Conservation (phyloP, 2,113 vertebrate genomes). For the Glareola pratincola region DNA sequence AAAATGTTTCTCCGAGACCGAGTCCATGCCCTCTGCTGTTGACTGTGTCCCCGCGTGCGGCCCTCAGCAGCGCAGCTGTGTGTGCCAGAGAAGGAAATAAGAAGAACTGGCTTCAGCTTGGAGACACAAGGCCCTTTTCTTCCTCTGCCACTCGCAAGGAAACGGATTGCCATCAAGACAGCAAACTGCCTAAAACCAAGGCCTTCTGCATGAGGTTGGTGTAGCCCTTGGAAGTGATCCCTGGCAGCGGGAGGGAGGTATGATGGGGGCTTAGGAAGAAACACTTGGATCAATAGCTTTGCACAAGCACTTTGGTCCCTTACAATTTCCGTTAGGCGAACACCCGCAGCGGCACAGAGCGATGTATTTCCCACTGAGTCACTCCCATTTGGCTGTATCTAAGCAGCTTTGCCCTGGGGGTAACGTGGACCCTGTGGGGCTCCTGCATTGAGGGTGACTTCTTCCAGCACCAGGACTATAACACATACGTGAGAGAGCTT, state of each 20-base stretch:
- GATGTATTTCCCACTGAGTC: neutral
- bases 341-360: neutral
- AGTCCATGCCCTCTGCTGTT: neutral
- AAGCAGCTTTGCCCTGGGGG: neutral
- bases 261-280: neutral
- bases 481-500: neutral
- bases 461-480: neutral
- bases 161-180: accelerated
- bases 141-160: neutral
- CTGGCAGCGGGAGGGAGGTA: neutral
- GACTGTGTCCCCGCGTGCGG: neutral
- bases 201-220: neutral
- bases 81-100: neutral
- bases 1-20: neutral
- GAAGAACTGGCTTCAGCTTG: neutral
- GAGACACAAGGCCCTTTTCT: neutral
- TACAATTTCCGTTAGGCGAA: neutral
- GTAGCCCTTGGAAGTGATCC: neutral
- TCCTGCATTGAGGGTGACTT: neutral
- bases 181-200: neutral
- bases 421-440: neutral
- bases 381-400: neutral
- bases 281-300: neutral
- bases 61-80: neutral
- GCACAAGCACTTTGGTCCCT: neutral